A percentile compares a stretch with the other conserved stretches of the same genome.
Evolutionary conservation across 2,113 vertebrate species (phyloP).

Genomic region (Panurus biarmicus): DNA sequence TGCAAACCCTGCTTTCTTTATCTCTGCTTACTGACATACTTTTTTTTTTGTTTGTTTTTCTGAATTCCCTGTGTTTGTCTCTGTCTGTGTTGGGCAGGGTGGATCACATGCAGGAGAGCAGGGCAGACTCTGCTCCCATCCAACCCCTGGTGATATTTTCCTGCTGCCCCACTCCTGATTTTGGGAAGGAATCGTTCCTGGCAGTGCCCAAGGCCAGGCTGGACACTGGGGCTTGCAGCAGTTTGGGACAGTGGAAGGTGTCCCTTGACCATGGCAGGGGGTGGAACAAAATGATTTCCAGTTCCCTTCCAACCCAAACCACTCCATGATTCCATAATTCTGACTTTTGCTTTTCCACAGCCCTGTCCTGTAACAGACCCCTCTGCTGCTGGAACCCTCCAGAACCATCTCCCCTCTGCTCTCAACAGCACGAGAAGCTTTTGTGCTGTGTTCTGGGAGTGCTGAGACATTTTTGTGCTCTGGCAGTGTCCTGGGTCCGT

Average conservation of each 20-base stretch:
- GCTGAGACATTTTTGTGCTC: not conserved
- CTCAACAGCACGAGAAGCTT: not conserved
- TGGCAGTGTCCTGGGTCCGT: not conserved
- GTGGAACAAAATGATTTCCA: rapidly evolving
- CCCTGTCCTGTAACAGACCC: not conserved
- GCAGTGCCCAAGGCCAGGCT: not conserved
- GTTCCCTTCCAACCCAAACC: not conserved
- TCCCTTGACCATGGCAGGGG: not conserved
- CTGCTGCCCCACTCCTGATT: not conserved
- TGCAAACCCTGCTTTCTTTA: not conserved
- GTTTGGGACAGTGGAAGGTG: not conserved
- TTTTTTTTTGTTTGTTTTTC: not conserved
- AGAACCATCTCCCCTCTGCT: not conserved
- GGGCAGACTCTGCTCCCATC: not conserved
- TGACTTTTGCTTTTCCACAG: not conserved
- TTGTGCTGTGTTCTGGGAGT: not conserved
- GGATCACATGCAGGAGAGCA: not conserved
- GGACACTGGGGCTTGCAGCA: not conserved
- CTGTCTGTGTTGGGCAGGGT: not conserved
- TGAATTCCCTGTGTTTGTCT: not conserved
- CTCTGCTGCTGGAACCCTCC: not conserved
- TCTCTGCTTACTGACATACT: rapidly evolving
- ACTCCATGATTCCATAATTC: not conserved
- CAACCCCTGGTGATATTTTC: not conserved
- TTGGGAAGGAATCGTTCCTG: not conserved